Conservation (phyloP, 2,797 vertebrate species). For the Sebastes kiyomatsui region DNA sequence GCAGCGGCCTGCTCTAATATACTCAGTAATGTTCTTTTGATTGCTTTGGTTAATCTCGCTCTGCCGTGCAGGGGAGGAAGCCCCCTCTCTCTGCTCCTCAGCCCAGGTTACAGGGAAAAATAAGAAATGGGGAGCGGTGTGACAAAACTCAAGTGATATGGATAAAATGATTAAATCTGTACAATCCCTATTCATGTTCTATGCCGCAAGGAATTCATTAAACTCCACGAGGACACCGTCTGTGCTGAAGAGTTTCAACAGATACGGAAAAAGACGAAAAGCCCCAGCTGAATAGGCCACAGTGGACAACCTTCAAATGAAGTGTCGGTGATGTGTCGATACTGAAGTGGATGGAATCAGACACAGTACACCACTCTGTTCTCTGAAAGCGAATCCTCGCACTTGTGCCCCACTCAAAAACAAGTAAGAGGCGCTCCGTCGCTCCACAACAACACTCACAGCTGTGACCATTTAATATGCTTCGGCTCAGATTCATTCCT, state of each 20-base stretch:
- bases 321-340: constrained; percentile 29
- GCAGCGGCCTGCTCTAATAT: constrained; percentile 79
- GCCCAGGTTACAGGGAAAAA: constrained; percentile 42
- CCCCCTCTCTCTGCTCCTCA: constrained; percentile 9
- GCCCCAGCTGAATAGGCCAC: constrained; percentile 21
- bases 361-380: constrained; percentile 36
- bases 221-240: background rate
- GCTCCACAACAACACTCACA: constrained; percentile 40
- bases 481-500: constrained; percentile 40
- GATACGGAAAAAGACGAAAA: constrained; percentile 6
- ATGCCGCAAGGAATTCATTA: constrained; percentile 29
- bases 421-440: constrained; percentile 45
- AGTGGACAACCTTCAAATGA: constrained; percentile 40
- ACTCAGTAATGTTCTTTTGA: constrained; percentile 84
- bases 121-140: background rate
- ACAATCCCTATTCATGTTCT: constrained; percentile 15
- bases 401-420: constrained; percentile 32
- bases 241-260: background rate
- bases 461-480: constrained; percentile 61
- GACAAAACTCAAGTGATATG: constrained; percentile 5
- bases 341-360: constrained; percentile 54
- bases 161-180: constrained; percentile 36
- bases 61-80: constrained; percentile 49
- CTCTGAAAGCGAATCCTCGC: constrained; percentile 46
- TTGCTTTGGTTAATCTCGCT: constrained; percentile 83